phyloP scores from a whole-genome alignment of 2,888 invertebrate genomes.

The Phyllotreta striolata region DNA sequence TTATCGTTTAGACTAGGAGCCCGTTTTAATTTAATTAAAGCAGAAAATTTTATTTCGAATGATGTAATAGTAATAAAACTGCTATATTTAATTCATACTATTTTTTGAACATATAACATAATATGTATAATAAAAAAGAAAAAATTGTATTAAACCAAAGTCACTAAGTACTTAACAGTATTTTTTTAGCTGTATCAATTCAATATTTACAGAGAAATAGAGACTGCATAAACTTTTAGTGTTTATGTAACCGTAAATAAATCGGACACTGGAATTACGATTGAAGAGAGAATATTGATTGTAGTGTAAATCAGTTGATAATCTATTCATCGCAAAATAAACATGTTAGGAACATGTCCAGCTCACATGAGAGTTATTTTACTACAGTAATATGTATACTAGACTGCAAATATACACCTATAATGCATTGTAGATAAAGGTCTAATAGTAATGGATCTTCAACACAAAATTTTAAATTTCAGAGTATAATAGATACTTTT shows the following conservation, averaged over 20 bases:
- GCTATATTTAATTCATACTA: background rate
- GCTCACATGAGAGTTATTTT: conserved; percentile 19
- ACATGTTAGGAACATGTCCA: conserved; percentile 20
- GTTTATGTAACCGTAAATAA: conserved; percentile 13
- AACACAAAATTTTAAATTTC: no score
- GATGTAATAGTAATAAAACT: no score
- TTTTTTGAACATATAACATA: no score
- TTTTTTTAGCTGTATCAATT: no score
- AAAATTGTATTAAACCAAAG: background rate
- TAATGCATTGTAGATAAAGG: no score
- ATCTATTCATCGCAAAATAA: conserved; percentile 12
- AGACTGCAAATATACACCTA: no score
- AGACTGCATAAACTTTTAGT: background rate
- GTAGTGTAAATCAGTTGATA: conserved; percentile 20
- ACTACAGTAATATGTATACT: background rate
- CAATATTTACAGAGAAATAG: no score
- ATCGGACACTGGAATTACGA: conserved; percentile 17
- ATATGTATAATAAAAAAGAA: no score
- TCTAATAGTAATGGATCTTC: no score
- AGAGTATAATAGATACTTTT: no score
- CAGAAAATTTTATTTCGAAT: no score
- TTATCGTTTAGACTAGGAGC: conserved; percentile 6
- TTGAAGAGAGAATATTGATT: conserved; percentile 28
- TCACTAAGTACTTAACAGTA: background rate
- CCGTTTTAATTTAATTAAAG: conserved; percentile 8